Percentiles rank a stretch among this genome's conserved stretches.
These are phyloP conservation scores for Chymomyza caudatula DNA, from an alignment of 2,888 invertebrate species.

Conservation along the genomic window DNA sequence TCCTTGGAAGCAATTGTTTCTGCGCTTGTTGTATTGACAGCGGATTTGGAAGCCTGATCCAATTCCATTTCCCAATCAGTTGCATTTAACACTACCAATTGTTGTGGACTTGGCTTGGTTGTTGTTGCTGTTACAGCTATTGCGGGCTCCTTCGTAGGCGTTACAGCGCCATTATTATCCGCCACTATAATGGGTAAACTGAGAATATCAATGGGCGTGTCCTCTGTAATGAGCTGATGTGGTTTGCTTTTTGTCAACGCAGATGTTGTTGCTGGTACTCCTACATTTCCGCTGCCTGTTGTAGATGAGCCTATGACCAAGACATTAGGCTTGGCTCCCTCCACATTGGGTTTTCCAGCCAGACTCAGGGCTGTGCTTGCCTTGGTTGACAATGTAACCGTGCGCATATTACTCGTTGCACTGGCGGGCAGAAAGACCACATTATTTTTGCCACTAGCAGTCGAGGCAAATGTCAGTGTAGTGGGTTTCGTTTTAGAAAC, in stretches of 20 bases:
- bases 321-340: conserved; percentile 60
- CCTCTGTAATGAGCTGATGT: conserved; percentile 79
- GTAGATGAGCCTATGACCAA: conserved; percentile 62
- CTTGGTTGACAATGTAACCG: conserved; percentile 55
- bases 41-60: conserved; percentile 78
- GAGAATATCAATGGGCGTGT: conserved; percentile 80
- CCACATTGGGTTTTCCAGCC: conserved; percentile 16
- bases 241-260: conserved; percentile 36
- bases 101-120: conserved; percentile 26
- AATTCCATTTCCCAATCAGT: conserved; percentile 83
- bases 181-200: conserved; percentile 76
- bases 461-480: conserved; percentile 49
- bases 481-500: conserved; percentile 49
- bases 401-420: conserved; percentile 54
- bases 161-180: conserved; percentile 47
- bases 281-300: not conserved
- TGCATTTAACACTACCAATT: conserved; percentile 69
- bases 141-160: not conserved
- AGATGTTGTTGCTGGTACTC: conserved; percentile 24
- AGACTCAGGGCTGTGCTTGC: conserved; percentile 23
- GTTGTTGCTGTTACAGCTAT: conserved; percentile 26
- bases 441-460: conserved; percentile 68
- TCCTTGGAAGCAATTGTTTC: conserved; percentile 36
- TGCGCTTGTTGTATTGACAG: not conserved
- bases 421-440: conserved; percentile 75